A percentile compares a stretch with the other conserved stretches of the same genome.
Evolutionary conservation across 2,113 vertebrate species (phyloP).

Genomic region (Cyanoderma ruficeps): DNA sequence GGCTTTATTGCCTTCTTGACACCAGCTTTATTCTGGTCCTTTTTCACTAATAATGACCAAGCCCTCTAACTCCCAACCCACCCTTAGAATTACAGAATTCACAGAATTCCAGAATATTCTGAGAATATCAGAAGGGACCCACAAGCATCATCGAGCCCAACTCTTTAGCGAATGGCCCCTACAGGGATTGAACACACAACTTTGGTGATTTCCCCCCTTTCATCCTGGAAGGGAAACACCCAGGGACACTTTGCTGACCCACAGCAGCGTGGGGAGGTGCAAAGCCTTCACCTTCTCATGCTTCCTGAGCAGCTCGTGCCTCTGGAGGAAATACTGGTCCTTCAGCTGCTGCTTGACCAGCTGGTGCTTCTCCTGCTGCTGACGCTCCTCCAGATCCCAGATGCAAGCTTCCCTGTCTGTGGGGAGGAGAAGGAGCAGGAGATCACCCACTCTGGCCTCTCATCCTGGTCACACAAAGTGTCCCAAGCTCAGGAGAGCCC

Average conservation of each 20-base stretch:
- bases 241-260: background rate
- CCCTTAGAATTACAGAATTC: background rate
- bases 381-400: constrained; percentile 93
- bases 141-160: background rate
- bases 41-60: background rate
- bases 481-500: background rate
- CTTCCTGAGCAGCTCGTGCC: constrained; percentile 92
- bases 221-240: background rate
- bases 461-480: fast-evolving
- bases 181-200: background rate
- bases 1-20: background rate
- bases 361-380: constrained; percentile 91
- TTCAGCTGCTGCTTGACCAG: constrained; percentile 95
- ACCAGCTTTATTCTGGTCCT: fast-evolving
- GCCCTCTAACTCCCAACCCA: background rate
- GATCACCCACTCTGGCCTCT: background rate
- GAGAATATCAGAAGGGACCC: background rate
- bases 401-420: constrained; percentile 85
- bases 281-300: constrained; percentile 88
- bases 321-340: constrained; percentile 95
- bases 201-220: background rate
- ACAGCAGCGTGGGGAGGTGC: fast-evolving
- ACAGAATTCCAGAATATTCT: background rate
- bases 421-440: background rate
- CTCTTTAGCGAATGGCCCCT: background rate